These are phyloP conservation scores for Paedocypris sp. DNA, from an alignment of 2,113 vertebrate species.

Conservation along the genomic window DNA sequence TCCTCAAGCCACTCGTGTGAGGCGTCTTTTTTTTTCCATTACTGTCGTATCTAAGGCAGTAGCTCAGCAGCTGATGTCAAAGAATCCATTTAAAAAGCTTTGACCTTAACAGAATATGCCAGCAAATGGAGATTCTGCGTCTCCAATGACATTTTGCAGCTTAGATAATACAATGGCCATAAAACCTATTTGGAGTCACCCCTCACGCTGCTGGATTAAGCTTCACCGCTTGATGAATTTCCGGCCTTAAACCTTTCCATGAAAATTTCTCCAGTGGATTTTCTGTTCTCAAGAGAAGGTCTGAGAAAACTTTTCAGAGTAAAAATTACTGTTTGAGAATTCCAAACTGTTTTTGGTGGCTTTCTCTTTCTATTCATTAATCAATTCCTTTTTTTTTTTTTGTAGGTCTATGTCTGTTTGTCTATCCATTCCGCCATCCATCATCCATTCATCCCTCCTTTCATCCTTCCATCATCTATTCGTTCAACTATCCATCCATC, in stretches of 20 bases:
- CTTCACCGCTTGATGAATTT: conserved; percentile 11
- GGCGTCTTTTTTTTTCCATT: conserved; percentile 8
- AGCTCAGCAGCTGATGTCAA: not conserved
- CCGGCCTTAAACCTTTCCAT: not conserved
- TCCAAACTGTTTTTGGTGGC: too few relatives aligned
- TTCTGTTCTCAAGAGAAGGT: conserved; percentile 2
- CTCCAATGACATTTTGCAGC: conserved; percentile 30
- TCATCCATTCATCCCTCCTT: too few relatives aligned
- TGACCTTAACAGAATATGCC: conserved; percentile 36
- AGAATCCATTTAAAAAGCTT: conserved; percentile 23
- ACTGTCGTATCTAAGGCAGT: conserved; percentile 14
- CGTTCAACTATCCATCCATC: too few relatives aligned
- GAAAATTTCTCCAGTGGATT: not conserved
- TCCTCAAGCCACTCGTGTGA: conserved; percentile 17
- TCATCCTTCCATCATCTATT: too few relatives aligned
- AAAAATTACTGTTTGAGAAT: too few relatives aligned
- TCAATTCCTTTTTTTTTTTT: too few relatives aligned
- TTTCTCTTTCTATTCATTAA: too few relatives aligned
- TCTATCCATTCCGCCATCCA: too few relatives aligned
- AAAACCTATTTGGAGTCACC: conserved; percentile 26
- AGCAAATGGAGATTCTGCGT: conserved; percentile 13
- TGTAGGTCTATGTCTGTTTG: too few relatives aligned
- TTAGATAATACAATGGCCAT: conserved; percentile 15
- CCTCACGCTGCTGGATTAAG: conserved; percentile 26
- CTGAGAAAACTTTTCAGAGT: not conserved